These are phyloP conservation scores for Epizoanthus ramosus DNA, from an alignment of 92 coral and sea anemone species.

Conservation along the genomic window DNA sequence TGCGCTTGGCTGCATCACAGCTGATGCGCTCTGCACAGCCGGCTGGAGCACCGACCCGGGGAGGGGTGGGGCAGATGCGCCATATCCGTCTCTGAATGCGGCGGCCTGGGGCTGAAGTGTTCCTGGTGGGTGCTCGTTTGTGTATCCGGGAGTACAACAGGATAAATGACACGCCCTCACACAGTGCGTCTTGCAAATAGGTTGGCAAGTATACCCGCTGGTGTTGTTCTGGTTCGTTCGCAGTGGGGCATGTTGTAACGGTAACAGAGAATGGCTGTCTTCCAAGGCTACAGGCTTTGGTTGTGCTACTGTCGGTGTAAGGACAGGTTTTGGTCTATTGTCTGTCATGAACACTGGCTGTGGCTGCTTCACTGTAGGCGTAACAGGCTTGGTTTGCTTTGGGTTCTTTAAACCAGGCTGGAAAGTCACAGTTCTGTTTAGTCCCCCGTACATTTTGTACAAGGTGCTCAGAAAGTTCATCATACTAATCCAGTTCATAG, in stretches of 20 bases:
- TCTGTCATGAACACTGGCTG: constrained; percentile 21
- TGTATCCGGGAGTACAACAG: constrained; percentile 7
- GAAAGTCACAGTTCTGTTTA: constrained; percentile 34
- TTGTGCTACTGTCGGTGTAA: not conserved
- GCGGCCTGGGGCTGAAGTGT: not conserved
- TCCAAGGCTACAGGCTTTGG: constrained; percentile 8
- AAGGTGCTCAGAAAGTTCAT: constrained; percentile 84
- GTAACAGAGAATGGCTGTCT: not conserved
- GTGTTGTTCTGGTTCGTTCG: not conserved
- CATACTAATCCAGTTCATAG: constrained; percentile 86
- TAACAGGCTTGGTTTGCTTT: not conserved
- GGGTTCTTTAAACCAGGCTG: not conserved
- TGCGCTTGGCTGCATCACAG: not conserved
- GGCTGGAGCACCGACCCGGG: constrained; percentile 34
- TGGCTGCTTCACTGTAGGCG: not conserved
- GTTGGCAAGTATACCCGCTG: not conserved
- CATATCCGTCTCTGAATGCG: not conserved
- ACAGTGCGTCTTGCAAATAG: constrained; percentile 7
- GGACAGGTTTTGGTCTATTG: not conserved
- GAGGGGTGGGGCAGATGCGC: not conserved
- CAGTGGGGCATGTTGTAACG: constrained; percentile 1
- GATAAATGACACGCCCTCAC: not conserved
- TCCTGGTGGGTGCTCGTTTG: not conserved
- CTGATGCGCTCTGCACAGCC: constrained; percentile 32
- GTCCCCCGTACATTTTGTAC: constrained; percentile 65